A percentile compares a stretch with the other conserved stretches of the same genome.
Evolutionary conservation across 2,797 vertebrate genomes (phyloP).

Genomic region (Eulemur coronatus): DNA sequence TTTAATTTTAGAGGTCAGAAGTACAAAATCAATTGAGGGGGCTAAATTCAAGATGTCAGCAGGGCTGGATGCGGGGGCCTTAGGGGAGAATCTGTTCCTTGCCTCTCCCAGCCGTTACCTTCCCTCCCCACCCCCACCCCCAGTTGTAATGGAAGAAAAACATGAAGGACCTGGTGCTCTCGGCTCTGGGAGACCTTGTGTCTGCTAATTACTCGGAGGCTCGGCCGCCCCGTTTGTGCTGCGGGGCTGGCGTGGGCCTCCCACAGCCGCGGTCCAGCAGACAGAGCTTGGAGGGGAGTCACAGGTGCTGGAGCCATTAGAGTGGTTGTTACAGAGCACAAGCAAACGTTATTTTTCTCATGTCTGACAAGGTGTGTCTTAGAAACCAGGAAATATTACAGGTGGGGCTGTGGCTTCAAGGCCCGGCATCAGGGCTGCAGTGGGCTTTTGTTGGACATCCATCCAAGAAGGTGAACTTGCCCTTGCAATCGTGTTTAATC

Average conservation of each 20-base stretch:
- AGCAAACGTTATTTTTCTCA: neutral
- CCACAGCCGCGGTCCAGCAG: fast-evolving
- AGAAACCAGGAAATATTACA: neutral
- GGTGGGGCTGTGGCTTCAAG: neutral
- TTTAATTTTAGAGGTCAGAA: neutral
- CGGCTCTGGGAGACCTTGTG: neutral
- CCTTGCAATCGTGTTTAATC: neutral
- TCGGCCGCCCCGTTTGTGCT: neutral
- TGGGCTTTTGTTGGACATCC: neutral
- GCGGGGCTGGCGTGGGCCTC: no score
- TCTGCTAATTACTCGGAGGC: neutral
- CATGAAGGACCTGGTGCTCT: fast-evolving
- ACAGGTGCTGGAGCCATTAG: neutral
- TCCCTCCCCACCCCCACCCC: neutral
- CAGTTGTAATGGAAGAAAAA: neutral
- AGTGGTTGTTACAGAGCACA: fast-evolving
- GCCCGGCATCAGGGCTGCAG: fast-evolving
- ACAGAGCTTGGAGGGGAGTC: neutral
- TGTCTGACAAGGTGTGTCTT: neutral
- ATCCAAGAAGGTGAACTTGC: neutral
- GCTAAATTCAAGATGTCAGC: neutral
- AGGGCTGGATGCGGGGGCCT: neutral
- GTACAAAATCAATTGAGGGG: neutral
- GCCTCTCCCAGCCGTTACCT: neutral
- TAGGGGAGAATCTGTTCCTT: neutral